Percentiles rank a stretch among this genome's conserved stretches.
Evolutionary conservation across 2,113 vertebrate genomes (phyloP).

Genomic region (Butastur rufipennis): DNA sequence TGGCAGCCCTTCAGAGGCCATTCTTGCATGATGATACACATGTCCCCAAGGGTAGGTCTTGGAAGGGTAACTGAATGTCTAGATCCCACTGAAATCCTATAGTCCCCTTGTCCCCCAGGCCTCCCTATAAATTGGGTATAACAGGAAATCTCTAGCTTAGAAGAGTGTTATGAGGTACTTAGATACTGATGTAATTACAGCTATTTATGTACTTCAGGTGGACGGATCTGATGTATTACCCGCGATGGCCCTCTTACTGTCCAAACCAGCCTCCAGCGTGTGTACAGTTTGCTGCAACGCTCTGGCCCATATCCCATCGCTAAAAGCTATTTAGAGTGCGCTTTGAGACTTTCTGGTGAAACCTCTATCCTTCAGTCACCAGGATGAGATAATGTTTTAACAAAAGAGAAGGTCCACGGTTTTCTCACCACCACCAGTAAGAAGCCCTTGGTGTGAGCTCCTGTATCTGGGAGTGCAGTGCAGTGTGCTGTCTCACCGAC

Average conservation of each 20-base stretch:
- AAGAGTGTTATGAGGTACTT: not conserved
- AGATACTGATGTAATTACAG: not conserved
- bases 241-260: not conserved
- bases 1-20: constrained; percentile 57
- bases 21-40: constrained; percentile 23
- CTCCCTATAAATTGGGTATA: constrained; percentile 28
- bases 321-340: not conserved
- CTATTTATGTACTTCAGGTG: constrained; percentile 48
- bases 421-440: not conserved
- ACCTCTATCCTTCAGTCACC: not conserved
- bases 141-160: constrained; percentile 46
- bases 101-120: not conserved
- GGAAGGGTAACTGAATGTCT: not conserved
- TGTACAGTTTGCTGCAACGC: not conserved
- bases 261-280: not conserved
- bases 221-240: not conserved
- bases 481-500: not conserved
- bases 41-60: constrained; percentile 7
- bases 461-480: not conserved
- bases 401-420: not conserved
- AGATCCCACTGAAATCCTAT: constrained; percentile 55
- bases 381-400: not conserved
- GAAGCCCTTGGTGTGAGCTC: not conserved
- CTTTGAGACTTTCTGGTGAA: not conserved
- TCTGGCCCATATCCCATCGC: not conserved